Conservation (phyloP, 2,888 invertebrate genomes). For the Epiblema foenella region DNA sequence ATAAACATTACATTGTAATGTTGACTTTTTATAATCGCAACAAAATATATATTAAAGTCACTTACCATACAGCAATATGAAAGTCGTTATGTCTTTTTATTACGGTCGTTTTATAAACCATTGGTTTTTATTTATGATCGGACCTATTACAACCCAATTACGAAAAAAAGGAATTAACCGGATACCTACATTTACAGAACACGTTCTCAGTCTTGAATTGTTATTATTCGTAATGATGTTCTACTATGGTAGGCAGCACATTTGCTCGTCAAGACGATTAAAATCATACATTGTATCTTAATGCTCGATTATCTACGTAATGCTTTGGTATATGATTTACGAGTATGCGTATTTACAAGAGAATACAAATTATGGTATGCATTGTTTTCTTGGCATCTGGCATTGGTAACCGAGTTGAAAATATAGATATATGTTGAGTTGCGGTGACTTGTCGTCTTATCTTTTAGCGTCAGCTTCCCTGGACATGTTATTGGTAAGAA, state of each 20-base stretch:
- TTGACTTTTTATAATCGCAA: conserved; percentile 13
- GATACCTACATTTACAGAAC: conserved; percentile 2
- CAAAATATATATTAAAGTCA: conserved; percentile 40
- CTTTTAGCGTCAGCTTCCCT: conserved; percentile 10
- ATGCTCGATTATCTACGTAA: background rate
- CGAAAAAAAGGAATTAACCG: background rate
- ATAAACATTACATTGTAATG: conserved; percentile 24
- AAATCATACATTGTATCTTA: background rate
- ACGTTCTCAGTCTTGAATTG: conserved; percentile 2
- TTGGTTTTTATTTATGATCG: conserved; percentile 50
- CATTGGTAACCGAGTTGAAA: background rate
- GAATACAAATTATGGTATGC: too few species aligned
- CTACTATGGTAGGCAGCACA: background rate
- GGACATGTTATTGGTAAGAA: conserved; percentile 14
- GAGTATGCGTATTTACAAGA: too few species aligned
- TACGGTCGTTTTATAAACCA: conserved; percentile 45
- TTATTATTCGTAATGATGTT: background rate
- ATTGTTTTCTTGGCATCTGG: background rate
- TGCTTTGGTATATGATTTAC: background rate
- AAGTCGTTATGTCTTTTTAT: conserved; percentile 51
- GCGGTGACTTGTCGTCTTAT: conserved; percentile 13
- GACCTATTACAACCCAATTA: conserved; percentile 24
- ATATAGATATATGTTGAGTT: too few species aligned
- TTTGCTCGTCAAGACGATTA: conserved; percentile 1
- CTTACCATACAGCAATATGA: conserved; percentile 47